Evolutionary conservation across 2,113 vertebrate species (phyloP), one percentile per base, ranked within the genome.

Genomic region (Myotis yumanensis): DNA sequence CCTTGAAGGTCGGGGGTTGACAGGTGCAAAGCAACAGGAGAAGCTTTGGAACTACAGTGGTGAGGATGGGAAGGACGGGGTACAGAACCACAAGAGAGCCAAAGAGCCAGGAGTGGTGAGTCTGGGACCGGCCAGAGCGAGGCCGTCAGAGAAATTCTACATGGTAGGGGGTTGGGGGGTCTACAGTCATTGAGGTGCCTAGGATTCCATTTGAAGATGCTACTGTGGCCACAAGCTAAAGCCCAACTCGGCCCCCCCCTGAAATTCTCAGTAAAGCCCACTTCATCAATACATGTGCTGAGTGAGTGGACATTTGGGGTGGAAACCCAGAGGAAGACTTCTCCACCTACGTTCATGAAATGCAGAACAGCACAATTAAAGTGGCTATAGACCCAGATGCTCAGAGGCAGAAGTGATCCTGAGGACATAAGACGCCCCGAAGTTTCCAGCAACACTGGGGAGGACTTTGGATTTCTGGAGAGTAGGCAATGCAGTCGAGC

Each of bases 91-190:
- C 69, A n/a, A 6, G 30, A 59, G 37, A 54, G 17, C 35, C n/a
- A 51, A 14, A 14, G 25, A 51, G 40, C 48, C 23, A 9, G 23
- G 22, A 17, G 11, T 57, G 22, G 14, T 46, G 68, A 57, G 69
- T n/a, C 79, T 68, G 28, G 75, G 89, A 14, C 3, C 57, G 68
- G 23, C 64, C 17, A 20, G 15, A 64, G 43, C 3, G 14, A 62
- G 72, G 46, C 25, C 16, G 8, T 54, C 64, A 12, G n/a, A 80
- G 51, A 32, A 8, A 16, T 22, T 22, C 35, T 59, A 30, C 32
- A 0, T 4, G 2, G 5, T 1, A n/a, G 28, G 76, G 3, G 25
- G 12, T 30, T 0, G 4, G 1, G 22, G 73, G 25, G 32, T 9
- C 40, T 30, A 5, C 4, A 30, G 59, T 28, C 25, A 40, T 11